A percentile compares a stretch with the other conserved stretches of the same genome.
These are phyloP conservation scores for Rhabdomys pumilio DNA, from an alignment of 2,797 vertebrate species.

Conservation along the genomic window DNA sequence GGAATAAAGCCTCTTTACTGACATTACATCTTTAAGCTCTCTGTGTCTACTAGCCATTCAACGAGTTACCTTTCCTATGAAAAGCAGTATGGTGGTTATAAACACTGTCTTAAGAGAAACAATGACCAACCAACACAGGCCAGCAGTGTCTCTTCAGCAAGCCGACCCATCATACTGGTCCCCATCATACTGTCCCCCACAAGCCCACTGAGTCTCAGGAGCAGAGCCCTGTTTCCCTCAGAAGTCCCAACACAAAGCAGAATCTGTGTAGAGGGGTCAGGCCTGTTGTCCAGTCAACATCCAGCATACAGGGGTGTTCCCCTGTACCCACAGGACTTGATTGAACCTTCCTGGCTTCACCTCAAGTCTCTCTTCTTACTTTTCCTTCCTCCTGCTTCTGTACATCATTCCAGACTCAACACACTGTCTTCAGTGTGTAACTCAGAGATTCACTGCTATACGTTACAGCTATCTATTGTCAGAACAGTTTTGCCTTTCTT, in stretches of 20 bases:
- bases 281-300: not conserved
- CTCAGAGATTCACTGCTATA: constrained; percentile 40
- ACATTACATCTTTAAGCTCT: constrained; percentile 23
- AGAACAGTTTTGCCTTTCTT: not conserved
- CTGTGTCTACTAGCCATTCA: constrained; percentile 26
- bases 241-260: not conserved
- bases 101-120: constrained; percentile 7
- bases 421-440: not conserved
- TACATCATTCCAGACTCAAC: not conserved
- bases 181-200: too few species aligned
- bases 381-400: not conserved
- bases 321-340: not conserved
- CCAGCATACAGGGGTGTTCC: not conserved
- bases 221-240: not conserved
- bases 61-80: constrained; percentile 28
- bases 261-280: not conserved
- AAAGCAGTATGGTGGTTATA: not conserved
- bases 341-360: not conserved
- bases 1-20: constrained; percentile 36
- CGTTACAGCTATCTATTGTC: not conserved
- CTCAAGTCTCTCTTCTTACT: not conserved
- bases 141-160: not conserved
- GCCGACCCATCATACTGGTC: not conserved
- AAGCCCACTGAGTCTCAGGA: not conserved
- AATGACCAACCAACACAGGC: not conserved